These are phyloP conservation scores for Erpetoichthys calabaricus DNA, from an alignment of 2,797 vertebrate species.

Conservation along the genomic window DNA sequence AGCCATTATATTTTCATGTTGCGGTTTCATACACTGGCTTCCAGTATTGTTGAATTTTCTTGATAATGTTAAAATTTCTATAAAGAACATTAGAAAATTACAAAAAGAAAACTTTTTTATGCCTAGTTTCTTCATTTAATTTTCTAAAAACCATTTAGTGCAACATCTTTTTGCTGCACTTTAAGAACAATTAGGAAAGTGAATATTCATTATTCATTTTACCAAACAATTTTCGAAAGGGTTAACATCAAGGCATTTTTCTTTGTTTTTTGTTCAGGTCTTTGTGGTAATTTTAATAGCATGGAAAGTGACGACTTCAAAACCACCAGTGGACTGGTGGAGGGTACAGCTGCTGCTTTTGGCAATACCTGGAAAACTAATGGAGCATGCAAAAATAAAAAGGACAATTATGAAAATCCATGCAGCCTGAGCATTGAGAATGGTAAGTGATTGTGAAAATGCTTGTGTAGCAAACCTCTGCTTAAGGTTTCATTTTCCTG, in stretches of 20 bases:
- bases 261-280: conserved; percentile 8
- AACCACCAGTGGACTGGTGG: conserved; percentile 12
- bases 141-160: no score
- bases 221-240: neutral
- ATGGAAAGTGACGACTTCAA: conserved; percentile 16
- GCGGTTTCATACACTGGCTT: no score
- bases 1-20: no score
- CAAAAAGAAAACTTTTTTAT: no score
- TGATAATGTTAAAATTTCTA: no score
- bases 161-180: no score
- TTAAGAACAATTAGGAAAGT: no score
- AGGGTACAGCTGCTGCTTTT: conserved; percentile 16
- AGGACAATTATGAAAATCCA: conserved; percentile 15
- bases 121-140: no score
- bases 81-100: no score
- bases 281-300: conserved; percentile 19
- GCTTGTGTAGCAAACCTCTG: neutral
- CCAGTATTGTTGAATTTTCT: no score
- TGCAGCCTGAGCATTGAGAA: neutral
- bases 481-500: neutral
- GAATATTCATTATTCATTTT: no score
- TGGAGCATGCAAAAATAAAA: conserved; percentile 8
- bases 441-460: neutral
- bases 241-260: neutral
- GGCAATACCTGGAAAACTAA: conserved; percentile 14